Evolutionary conservation across 2,797 vertebrate species (phyloP), one percentile per base, ranked within the genome.

Genomic region (Enteromius mattozi): DNA sequence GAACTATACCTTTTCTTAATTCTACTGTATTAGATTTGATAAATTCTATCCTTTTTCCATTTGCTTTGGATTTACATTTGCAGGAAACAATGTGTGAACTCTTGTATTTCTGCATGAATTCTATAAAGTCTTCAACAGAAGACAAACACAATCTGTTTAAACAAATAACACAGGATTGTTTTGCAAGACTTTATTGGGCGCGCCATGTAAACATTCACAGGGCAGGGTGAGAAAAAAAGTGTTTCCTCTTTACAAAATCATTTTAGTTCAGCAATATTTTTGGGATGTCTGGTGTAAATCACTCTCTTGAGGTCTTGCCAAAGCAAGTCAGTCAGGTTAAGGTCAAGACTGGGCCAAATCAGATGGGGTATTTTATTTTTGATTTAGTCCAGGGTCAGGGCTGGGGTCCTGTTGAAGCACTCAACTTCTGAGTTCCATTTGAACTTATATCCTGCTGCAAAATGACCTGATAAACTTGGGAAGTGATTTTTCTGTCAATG

Each of bases 401-500:
- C 56, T 78, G 5, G n/a, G n/a, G n/a, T 65, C 77, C 59, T 65
- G 59, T 21, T 47, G 40, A 78, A 65, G 12, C 10, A 10, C 6
- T 35, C 1, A 24, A 9, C 12, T 47, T n/a, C 27, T 35, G 42
- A 68, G 27, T 66, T 66, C 6, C 42, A 63, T 40, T 47, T 79
- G 59, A 63, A 19, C 78, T 68, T n/a, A 33, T 19, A 33, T 66
- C 78, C 78, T 68, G 61, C 78, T 79, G 78, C 78, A 68, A 35
- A 49, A 79, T 66, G 42, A 79, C 78, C 42, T 49, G 42, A 66
- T 65, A 47, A 79, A 65, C 40, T n/a, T 49, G 12, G 78, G 78
- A 79, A 68, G 61, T 79, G 12, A 68, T 79, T 66, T 79, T 79
- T 68, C 61, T 79, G 42, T 79, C 78, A 79, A 13, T 66, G 61